These are phyloP conservation scores for Eleutherodactylus coqui DNA, from an alignment of 2,797 vertebrate species.

Conservation along the genomic window DNA sequence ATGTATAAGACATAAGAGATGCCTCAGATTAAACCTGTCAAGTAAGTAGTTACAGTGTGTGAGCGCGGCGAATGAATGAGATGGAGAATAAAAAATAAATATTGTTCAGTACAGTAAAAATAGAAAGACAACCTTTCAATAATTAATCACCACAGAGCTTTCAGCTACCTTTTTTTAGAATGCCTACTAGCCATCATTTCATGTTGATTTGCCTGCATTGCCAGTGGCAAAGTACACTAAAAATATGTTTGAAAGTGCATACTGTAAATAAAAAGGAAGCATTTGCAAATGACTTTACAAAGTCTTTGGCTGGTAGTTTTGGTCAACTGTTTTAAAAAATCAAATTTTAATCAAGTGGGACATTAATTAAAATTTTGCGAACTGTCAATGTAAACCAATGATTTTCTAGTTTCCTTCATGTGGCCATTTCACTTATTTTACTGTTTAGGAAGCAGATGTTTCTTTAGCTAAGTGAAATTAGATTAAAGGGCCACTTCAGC, in stretches of 20 bases:
- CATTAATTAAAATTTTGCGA: not conserved
- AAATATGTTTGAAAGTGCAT: conserved; percentile 30
- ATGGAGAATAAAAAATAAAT: conserved; percentile 23
- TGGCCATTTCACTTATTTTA: not conserved
- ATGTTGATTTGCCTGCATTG: conserved; percentile 17
- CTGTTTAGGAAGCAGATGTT: not conserved
- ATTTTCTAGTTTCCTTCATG: not conserved
- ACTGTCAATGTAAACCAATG: not conserved
- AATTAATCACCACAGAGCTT: conserved; percentile 31
- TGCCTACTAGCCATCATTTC: conserved; percentile 28
- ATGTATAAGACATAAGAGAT: not conserved
- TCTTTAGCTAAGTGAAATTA: not conserved
- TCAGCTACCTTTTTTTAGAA: conserved; percentile 20
- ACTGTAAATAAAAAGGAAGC: conserved; percentile 42
- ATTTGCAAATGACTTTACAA: conserved; percentile 30
- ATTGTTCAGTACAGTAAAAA: conserved; percentile 22
- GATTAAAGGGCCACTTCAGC: no score
- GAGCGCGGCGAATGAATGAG: not conserved
- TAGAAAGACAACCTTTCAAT: not conserved
- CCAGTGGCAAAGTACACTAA: conserved; percentile 35
- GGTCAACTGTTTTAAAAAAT: not conserved
- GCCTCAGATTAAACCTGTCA: not conserved
- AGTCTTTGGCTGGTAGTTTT: not conserved
- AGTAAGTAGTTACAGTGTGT: not conserved
- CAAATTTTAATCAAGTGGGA: not conserved